A percentile compares a stretch with the other conserved stretches of the same genome.
Conservation (phyloP, 2,797 vertebrate species). For the Ispidina picta region DNA sequence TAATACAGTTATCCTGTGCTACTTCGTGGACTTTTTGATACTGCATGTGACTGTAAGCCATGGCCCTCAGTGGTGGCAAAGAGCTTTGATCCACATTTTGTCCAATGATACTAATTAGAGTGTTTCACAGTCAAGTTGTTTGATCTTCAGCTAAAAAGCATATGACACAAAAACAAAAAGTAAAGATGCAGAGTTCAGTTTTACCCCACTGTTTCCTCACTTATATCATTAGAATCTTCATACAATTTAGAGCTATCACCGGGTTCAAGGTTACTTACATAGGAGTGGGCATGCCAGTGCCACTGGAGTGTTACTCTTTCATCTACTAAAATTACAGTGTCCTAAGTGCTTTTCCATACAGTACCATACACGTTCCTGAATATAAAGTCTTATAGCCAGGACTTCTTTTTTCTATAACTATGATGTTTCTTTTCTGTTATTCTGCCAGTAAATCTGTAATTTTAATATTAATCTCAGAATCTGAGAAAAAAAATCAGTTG, state of each 20-base stretch:
- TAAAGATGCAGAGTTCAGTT: neutral
- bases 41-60: neutral
- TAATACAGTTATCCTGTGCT: neutral
- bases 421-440: neutral
- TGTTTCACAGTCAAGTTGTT: neutral
- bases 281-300: neutral
- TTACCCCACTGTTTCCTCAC: neutral
- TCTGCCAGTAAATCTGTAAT: neutral
- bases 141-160: neutral
- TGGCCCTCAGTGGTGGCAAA: neutral
- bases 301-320: neutral
- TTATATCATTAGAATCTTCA: neutral
- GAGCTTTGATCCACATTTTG: neutral
- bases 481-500: neutral
- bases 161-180: fast-evolving
- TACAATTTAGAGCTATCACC: neutral
- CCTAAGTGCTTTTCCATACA: neutral
- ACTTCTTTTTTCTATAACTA: neutral
- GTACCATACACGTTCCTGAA: neutral
- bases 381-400: neutral
- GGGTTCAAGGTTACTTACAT: neutral
- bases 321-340: neutral
- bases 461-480: neutral
- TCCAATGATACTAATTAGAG: neutral
- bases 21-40: neutral